Conservation (phyloP, 2,113 vertebrate species). For the Cinclus mexicanus region DNA sequence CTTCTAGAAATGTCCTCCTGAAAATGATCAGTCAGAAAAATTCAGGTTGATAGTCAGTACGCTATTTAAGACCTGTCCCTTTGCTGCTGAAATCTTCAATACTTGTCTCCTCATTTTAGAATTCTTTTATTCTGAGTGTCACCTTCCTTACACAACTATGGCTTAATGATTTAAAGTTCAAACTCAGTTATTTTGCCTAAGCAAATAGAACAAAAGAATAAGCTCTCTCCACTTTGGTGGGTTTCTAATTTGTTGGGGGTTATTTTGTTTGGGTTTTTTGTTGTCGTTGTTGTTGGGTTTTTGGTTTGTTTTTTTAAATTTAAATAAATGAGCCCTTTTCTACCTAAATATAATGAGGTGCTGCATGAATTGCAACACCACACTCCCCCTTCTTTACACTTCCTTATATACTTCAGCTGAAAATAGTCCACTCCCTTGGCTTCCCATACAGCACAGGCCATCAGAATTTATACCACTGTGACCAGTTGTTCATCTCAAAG, state of each 20-base stretch:
- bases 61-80: not conserved
- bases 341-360: not conserved
- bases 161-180: not conserved
- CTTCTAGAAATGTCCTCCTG: not conserved
- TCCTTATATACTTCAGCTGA: not conserved
- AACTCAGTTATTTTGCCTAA: not conserved
- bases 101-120: not conserved
- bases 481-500: not conserved
- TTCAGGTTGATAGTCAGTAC: not conserved
- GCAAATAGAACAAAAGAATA: not conserved
- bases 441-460: not conserved
- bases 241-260: not conserved
- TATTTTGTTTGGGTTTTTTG: not conserved
- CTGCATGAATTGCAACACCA: not conserved
- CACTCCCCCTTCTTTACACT: not conserved
- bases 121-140: not conserved
- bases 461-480: not conserved
- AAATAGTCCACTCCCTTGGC: not conserved
- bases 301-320: not conserved
- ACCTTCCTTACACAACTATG: not conserved
- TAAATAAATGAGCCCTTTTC: not conserved
- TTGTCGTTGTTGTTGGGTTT: too few relatives aligned
- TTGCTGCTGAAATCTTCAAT: not conserved
- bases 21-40: not conserved
- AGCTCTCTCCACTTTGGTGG: not conserved